These are phyloP conservation scores for Diachrysia chrysitis DNA, from an alignment of 2,888 invertebrate species.

Conservation along the genomic window DNA sequence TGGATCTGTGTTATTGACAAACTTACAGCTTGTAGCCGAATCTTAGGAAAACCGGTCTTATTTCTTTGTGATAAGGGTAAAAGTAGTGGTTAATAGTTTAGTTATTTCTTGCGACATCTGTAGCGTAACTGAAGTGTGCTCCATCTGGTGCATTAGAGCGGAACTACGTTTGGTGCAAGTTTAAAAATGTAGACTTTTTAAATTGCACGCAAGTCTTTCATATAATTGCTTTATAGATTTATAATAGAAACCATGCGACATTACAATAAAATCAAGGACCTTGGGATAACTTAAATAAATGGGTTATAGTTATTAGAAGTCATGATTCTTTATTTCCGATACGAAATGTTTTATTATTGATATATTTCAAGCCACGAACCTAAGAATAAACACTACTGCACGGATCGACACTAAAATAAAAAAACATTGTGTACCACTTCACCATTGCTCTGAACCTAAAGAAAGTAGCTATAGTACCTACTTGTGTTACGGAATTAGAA, in stretches of 20 bases:
- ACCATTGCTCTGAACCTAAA: too few species aligned
- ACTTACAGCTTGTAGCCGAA: constrained; percentile 2
- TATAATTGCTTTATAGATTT: not conserved
- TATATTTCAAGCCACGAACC: too few species aligned
- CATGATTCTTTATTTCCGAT: not conserved
- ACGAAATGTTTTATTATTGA: not conserved
- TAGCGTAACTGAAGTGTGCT: constrained; percentile 66
- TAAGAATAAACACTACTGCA: too few species aligned
- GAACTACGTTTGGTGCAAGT: constrained; percentile 58
- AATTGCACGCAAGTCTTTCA: constrained; percentile 11
- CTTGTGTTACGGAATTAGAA: too few species aligned
- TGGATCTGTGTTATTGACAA: constrained; percentile 36
- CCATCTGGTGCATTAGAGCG: constrained; percentile 67
- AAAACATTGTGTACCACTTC: too few species aligned
- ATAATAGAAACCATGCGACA: not conserved
- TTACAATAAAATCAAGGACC: not conserved
- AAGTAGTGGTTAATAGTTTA: not conserved
- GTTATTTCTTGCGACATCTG: constrained; percentile 57
- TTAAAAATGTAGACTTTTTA: constrained; percentile 26
- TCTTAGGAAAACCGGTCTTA: constrained; percentile 30
- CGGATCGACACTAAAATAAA: too few species aligned
- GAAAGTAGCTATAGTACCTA: too few species aligned
- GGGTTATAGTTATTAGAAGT: not conserved
- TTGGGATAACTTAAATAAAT: not conserved
- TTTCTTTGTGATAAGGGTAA: constrained; percentile 11